Conservation (phyloP, 2,888 invertebrate genomes). For the Rotaria socialis region DNA sequence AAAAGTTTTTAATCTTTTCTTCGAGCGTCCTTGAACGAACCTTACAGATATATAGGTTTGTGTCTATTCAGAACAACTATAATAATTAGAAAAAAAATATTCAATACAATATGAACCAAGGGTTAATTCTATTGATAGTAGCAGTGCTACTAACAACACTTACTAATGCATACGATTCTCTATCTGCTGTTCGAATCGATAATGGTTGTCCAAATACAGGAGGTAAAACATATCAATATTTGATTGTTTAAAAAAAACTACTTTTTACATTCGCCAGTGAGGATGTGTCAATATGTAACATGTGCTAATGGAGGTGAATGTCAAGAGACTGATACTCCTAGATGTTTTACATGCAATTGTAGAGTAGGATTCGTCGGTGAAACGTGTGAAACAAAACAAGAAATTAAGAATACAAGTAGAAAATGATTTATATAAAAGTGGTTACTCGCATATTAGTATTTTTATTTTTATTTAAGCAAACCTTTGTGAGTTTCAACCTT, state of each 20-base stretch:
- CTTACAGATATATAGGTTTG: neutral
- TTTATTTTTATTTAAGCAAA: neutral
- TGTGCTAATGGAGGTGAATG: neutral
- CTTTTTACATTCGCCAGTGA: neutral
- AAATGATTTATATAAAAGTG: too few relatives aligned
- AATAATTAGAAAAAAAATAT: neutral
- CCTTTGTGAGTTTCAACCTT: neutral
- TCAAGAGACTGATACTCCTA: neutral
- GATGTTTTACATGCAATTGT: neutral
- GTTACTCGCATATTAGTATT: too few relatives aligned
- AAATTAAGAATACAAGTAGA: neutral
- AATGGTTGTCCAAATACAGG: neutral
- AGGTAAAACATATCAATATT: neutral
- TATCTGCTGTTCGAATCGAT: neutral
- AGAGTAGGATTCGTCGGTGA: neutral
- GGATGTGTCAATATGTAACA: neutral
- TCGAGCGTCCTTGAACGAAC: neutral
- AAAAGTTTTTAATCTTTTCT: neutral
- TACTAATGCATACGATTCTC: neutral
- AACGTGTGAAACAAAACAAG: neutral
- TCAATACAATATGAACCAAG: neutral
- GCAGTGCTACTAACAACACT: neutral
- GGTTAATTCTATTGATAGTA: neutral
- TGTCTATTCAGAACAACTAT: neutral
- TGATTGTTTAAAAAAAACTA: neutral